Evolutionary conservation across 2,888 invertebrate species (phyloP).

Genomic region (Malthinus seriepunctatus): DNA sequence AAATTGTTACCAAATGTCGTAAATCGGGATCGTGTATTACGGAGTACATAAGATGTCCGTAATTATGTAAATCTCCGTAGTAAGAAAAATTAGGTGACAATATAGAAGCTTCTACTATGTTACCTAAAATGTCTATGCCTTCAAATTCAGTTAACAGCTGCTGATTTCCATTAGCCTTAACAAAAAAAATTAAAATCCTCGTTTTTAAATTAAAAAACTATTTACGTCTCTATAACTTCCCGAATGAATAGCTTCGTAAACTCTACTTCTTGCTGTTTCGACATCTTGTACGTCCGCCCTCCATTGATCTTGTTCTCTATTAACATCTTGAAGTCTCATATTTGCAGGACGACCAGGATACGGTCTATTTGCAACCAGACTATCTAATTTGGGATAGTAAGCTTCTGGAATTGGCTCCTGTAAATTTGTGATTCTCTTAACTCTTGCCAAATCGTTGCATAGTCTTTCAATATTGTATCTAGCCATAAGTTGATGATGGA

Average conservation of each 20-base stretch:
- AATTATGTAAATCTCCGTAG: conserved; percentile 80
- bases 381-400: conserved; percentile 81
- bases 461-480: conserved; percentile 74
- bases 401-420: conserved; percentile 70
- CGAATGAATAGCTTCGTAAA: conserved; percentile 70
- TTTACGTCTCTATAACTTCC: conserved; percentile 63
- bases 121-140: conserved; percentile 79
- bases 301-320: conserved; percentile 68
- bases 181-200: not conserved
- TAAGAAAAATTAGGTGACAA: conserved; percentile 67
- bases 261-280: conserved; percentile 72
- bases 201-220: conserved; percentile 11
- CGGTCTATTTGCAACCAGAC: conserved; percentile 69
- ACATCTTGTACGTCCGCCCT: conserved; percentile 67
- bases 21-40: conserved; percentile 79
- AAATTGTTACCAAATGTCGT: conserved; percentile 62
- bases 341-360: conserved; percentile 71
- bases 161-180: conserved; percentile 62
- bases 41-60: conserved; percentile 75
- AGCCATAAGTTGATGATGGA: conserved; percentile 71
- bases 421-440: conserved; percentile 65
- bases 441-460: conserved; percentile 67
- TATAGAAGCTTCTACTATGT: conserved; percentile 72
- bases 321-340: conserved; percentile 61
- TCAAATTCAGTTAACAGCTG: conserved; percentile 63